Percentiles rank a stretch among this genome's conserved stretches.
These are phyloP conservation scores for Argopecten irradians DNA, from an alignment of 1,140 invertebrate genomes.

Conservation along the genomic window DNA sequence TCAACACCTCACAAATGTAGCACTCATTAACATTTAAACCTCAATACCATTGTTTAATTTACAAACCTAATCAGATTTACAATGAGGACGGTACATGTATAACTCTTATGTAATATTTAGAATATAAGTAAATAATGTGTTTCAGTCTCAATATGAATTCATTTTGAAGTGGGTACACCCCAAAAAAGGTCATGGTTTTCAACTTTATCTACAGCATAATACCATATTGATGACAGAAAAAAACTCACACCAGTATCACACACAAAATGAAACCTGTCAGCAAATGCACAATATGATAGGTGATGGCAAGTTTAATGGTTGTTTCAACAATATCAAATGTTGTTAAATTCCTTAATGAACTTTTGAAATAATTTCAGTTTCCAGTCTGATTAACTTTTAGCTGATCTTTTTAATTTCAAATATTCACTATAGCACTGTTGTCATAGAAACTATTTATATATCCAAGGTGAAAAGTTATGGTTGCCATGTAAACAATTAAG, in stretches of 20 bases:
- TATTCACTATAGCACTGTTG: not conserved
- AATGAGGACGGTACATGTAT: no score
- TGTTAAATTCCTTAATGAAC: not conserved
- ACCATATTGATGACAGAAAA: no score
- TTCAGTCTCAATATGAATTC: not conserved
- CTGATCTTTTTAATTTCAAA: not conserved
- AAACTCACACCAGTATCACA: not conserved
- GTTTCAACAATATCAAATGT: not conserved
- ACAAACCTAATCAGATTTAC: no score
- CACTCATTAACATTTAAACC: no score
- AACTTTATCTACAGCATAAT: no score
- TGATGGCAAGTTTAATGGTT: not conserved
- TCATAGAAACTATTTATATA: not conserved
- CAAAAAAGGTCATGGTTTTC: not conserved
- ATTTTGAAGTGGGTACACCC: not conserved
- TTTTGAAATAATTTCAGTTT: not conserved
- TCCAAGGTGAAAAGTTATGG: not conserved
- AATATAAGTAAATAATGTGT: not conserved
- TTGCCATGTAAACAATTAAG: not conserved
- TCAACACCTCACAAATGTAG: no score
- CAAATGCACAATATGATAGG: not conserved
- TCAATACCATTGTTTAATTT: no score
- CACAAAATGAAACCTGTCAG: not conserved
- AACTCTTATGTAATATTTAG: no score
- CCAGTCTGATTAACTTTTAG: not conserved